phyloP scores from a whole-genome alignment of 2,113 vertebrate genomes.

The Dipodomys ordii region DNA sequence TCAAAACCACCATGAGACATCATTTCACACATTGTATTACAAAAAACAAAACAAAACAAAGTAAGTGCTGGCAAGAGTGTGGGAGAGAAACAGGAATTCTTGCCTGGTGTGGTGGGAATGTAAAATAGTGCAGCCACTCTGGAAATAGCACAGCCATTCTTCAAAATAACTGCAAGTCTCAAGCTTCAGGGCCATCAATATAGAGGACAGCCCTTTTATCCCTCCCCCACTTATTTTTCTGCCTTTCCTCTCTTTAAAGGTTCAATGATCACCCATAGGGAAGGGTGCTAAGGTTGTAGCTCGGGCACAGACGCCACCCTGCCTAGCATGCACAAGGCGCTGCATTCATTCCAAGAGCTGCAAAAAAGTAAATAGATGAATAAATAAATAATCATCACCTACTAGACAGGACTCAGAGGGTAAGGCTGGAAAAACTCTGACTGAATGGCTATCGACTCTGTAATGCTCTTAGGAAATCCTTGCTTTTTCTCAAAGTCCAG shows the following conservation, averaged over 20 bases:
- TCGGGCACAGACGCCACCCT: background rate
- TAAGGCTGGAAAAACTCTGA: background rate
- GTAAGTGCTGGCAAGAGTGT: no score
- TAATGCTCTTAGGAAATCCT: constrained; percentile 20
- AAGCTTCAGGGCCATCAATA: background rate
- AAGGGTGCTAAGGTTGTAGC: background rate
- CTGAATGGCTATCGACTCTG: background rate
- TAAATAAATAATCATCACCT: background rate
- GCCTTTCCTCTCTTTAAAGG: background rate
- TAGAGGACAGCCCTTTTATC: background rate
- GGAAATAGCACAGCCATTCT: no score
- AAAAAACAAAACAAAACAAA: no score
- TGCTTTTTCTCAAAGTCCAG: background rate
- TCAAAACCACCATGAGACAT: no score
- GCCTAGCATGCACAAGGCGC: no score
- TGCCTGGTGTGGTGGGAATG: no score
- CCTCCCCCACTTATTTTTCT: background rate
- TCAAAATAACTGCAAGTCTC: no score
- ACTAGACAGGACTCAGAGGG: background rate
- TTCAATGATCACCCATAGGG: background rate
- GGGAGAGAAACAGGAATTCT: no score
- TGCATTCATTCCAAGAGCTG: background rate
- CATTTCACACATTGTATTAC: no score
- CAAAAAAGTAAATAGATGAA: background rate
- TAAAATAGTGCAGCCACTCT: no score